phyloP scores from a whole-genome alignment of 2,113 vertebrate genomes.

The Alaudala cheleensis region DNA sequence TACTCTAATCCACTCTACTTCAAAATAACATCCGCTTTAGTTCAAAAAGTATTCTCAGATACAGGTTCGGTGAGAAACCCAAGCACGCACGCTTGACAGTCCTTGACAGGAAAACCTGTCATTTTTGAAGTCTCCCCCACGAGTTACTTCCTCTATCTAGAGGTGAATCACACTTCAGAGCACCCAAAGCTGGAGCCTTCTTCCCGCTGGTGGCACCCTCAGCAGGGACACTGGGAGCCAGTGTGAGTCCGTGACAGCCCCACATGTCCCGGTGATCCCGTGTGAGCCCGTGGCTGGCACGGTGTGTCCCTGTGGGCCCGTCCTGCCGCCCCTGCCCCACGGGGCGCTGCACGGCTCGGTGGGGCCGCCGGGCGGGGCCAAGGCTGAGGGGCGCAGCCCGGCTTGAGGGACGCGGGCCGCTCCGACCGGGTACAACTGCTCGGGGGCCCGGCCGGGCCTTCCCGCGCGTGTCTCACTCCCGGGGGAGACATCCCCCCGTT shows the following conservation, averaged over 20 bases:
- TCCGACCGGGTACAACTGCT: neutral
- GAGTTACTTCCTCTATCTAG: accelerated
- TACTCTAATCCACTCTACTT: too few relatives aligned
- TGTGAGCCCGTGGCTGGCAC: neutral
- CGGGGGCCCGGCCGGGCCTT: too few relatives aligned
- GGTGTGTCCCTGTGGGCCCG: too few relatives aligned
- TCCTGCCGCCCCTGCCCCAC: neutral
- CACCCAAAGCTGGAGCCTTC: neutral
- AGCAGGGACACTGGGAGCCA: accelerated
- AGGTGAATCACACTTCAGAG: accelerated
- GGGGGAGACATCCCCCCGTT: too few relatives aligned
- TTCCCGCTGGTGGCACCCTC: too few relatives aligned
- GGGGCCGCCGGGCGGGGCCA: neutral
- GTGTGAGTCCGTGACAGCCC: neutral
- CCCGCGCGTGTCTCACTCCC: too few relatives aligned
- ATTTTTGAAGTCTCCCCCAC: accelerated
- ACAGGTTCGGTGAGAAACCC: neutral
- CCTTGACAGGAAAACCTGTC: neutral
- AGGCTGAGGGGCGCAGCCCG: neutral
- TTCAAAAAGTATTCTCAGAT: too few relatives aligned
- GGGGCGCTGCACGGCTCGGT: neutral
- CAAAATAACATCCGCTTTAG: accelerated
- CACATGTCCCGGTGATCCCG: neutral
- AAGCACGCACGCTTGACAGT: accelerated
- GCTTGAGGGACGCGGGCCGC: neutral